These are phyloP conservation scores for Sebastes miniatus DNA, from an alignment of 2,797 vertebrate genomes.

Conservation along the genomic window DNA sequence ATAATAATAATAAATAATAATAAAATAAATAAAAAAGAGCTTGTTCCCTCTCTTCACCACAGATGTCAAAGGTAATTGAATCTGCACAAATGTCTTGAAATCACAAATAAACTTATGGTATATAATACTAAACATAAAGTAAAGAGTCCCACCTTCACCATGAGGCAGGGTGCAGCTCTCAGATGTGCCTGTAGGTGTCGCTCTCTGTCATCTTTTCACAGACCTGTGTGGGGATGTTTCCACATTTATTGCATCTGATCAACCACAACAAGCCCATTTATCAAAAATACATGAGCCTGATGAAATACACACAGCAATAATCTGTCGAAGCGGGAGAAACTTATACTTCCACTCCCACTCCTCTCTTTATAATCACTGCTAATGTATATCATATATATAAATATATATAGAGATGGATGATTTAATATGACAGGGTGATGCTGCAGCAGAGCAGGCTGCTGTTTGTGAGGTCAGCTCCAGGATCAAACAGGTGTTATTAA, in stretches of 20 bases:
- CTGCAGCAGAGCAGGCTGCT: slow-evolving; percentile 4
- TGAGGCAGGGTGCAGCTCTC: background rate
- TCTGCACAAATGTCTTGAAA: background rate
- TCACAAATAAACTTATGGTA: background rate
- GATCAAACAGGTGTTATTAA: slow-evolving; percentile 21
- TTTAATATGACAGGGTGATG: background rate
- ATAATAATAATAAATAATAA: too few relatives aligned
- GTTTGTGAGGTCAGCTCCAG: slow-evolving; percentile 26
- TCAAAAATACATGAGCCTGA: slow-evolving; percentile 34
- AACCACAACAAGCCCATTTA: slow-evolving; percentile 43
- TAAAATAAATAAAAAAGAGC: background rate
- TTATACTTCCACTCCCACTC: slow-evolving; percentile 3
- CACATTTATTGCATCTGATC: slow-evolving; percentile 43
- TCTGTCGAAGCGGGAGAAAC: background rate
- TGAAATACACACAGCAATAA: slow-evolving; percentile 34
- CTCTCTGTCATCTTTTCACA: slow-evolving; percentile 38
- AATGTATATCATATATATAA: rapidly evolving
- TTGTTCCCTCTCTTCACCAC: background rate
- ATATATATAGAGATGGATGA: too few relatives aligned
- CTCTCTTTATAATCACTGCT: background rate
- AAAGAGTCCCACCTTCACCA: background rate
- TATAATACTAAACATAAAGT: too few relatives aligned
- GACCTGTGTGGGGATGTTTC: background rate
- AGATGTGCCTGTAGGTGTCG: slow-evolving; percentile 34
- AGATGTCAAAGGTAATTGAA: background rate